A percentile compares a stretch with the other conserved stretches of the same genome.
phyloP scores from a whole-genome alignment of 2,888 invertebrate species.

The Agrotis ipsilon region DNA sequence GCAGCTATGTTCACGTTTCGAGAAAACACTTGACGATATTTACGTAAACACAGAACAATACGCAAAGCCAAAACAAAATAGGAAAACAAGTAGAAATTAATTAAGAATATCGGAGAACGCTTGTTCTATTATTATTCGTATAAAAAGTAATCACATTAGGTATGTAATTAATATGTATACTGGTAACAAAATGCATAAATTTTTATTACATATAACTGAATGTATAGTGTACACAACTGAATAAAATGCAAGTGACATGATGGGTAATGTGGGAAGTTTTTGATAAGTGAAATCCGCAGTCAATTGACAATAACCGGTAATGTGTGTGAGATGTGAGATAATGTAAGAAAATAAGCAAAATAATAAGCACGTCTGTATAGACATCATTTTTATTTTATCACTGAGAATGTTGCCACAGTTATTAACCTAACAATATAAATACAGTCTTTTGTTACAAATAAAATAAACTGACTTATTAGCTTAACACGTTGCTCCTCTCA shows the following conservation, averaged over 20 bases:
- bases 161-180: too few relatives aligned
- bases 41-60: slow-evolving; percentile 25
- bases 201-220: too few relatives aligned
- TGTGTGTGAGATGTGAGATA: not conserved
- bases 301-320: not conserved
- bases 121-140: not conserved
- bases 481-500: slow-evolving; percentile 13
- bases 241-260: not conserved
- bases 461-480: slow-evolving; percentile 22
- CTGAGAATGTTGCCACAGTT: not conserved
- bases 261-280: not conserved
- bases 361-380: not conserved
- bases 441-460: slow-evolving; percentile 6
- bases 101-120: slow-evolving; percentile 15
- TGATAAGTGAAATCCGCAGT: not conserved
- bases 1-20: slow-evolving; percentile 1
- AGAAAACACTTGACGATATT: slow-evolving; percentile 24
- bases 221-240: too few relatives aligned
- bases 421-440: not conserved
- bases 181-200: too few relatives aligned
- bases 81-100: slow-evolving; percentile 12
- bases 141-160: not conserved
- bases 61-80: slow-evolving; percentile 21
- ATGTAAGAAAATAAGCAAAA: not conserved
- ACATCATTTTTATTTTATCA: not conserved